These are phyloP conservation scores for Leucosticte australis DNA, from an alignment of 2,113 vertebrate genomes.

Conservation along the genomic window DNA sequence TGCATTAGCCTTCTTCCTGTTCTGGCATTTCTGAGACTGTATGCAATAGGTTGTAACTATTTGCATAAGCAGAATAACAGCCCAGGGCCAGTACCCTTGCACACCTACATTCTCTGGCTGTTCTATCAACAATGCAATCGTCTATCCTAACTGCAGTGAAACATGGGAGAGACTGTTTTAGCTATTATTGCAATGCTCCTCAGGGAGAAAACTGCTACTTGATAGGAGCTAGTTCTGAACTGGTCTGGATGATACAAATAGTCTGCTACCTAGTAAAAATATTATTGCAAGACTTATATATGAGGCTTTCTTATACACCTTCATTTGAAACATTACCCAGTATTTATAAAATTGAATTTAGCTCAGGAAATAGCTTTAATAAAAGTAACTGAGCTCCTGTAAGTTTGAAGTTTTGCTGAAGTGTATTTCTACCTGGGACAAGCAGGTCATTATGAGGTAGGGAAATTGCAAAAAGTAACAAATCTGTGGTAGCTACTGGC, in stretches of 20 bases:
- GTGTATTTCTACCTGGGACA: background rate
- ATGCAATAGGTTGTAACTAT: background rate
- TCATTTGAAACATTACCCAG: background rate
- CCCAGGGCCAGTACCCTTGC: background rate
- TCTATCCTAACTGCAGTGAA: background rate
- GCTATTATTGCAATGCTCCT: background rate
- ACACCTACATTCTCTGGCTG: background rate
- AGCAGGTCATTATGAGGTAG: background rate
- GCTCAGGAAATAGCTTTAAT: background rate
- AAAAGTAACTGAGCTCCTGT: background rate
- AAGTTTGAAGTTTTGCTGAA: background rate
- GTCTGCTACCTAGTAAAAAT: background rate
- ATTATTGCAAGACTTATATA: background rate
- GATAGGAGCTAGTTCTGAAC: background rate
- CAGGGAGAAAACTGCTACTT: background rate
- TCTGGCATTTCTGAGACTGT: background rate
- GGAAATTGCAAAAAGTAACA: background rate
- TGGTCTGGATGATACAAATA: background rate
- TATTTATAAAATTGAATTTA: background rate
- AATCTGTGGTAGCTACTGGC: background rate
- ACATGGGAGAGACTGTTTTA: background rate
- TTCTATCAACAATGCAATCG: background rate
- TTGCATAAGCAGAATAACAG: background rate
- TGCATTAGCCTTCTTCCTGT: background rate
- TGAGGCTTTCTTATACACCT: background rate